Evolutionary conservation across 2,888 invertebrate genomes (phyloP), one percentile per base, ranked within the genome.

Genomic region (Mylabris sibirica): DNA sequence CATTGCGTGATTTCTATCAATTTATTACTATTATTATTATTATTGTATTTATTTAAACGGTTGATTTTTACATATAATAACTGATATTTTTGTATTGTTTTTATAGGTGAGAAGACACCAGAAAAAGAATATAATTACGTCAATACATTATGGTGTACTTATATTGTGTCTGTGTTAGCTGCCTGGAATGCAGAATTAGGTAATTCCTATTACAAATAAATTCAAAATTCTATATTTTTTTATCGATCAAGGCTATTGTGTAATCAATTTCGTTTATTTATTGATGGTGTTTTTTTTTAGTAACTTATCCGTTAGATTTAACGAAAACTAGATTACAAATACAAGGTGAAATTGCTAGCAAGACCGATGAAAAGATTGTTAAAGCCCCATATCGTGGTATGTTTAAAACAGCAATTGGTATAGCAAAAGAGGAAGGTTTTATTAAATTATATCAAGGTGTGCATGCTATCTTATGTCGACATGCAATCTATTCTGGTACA

Each of bases 321-420:
- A 94, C 96, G 17, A 98, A 98, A 87, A 98, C 97, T 20, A 88
- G 97, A 76, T 88, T 98, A 60, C 97, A 97, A 87, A 95, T 98
- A 74, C 96, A 96, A 86, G 95, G 96, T 44, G 96, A 97, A 85
- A 88, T 89, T 61, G 88, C 89, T 3, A 87, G 87, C 67, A 84
- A 87, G 66, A 87, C 87, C 83, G 84, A 85, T 81, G 87, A 86
- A 70, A 86, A 83, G 76, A 85, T 86, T 85, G 82, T 81, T 67
- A 80, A 91, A 90, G 82, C 89, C 69, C 90, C 91, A 77, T 90
- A 92, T 80, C 88, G 91, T 74, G 96, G 96, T 49, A 94, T 96
- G 93, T 79, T 95, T 65, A 89, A 89, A 77, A 96, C 96, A 9
- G 93, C 92, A 1, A 78, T 90, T 44, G 94, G 94, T 63, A 96